A percentile compares a stretch with the other conserved stretches of the same genome.
Conservation (phyloP, 1,140 invertebrate genomes). For the Ptiloglossa arizonensis region DNA sequence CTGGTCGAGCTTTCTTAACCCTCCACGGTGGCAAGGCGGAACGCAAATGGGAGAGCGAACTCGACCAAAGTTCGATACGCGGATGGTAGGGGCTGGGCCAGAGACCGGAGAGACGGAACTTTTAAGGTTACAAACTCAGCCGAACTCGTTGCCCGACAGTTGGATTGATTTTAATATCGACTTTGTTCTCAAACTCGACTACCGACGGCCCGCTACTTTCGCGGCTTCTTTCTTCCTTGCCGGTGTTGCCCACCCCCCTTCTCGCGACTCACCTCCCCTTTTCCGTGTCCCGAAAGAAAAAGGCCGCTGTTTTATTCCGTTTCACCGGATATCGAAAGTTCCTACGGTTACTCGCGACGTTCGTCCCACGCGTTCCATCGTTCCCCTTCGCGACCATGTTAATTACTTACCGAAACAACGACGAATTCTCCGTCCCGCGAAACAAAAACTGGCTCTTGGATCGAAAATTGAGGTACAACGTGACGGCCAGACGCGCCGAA, state of each 20-base stretch:
- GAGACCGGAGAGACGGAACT: constrained; percentile 50
- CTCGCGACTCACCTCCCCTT: neutral
- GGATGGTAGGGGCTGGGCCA: constrained; percentile 13
- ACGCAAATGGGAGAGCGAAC: constrained; percentile 76
- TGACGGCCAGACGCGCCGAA: neutral
- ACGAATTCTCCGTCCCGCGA: neutral
- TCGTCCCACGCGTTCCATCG: neutral
- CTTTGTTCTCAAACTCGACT: constrained; percentile 72
- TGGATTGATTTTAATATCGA: constrained; percentile 80
- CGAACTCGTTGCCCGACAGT: constrained; percentile 70
- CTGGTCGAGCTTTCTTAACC: constrained; percentile 58
- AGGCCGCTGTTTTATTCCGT: neutral
- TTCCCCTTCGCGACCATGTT: neutral
- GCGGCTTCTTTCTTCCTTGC: constrained; percentile 41
- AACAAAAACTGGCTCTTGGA: neutral
- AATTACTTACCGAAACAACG: neutral
- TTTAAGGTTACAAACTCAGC: constrained; percentile 76
- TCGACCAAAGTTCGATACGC: constrained; percentile 77
- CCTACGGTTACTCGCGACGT: no score
- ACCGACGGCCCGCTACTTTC: constrained; percentile 57
- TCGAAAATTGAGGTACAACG: neutral
- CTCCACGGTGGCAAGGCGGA: constrained; percentile 39
- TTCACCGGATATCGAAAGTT: constrained; percentile 1
- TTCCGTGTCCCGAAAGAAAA: neutral
- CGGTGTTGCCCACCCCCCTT: neutral